Base-by-base conservation (phyloP, 2,888 invertebrate species). In the Tricholauxania praeusta region DNA sequence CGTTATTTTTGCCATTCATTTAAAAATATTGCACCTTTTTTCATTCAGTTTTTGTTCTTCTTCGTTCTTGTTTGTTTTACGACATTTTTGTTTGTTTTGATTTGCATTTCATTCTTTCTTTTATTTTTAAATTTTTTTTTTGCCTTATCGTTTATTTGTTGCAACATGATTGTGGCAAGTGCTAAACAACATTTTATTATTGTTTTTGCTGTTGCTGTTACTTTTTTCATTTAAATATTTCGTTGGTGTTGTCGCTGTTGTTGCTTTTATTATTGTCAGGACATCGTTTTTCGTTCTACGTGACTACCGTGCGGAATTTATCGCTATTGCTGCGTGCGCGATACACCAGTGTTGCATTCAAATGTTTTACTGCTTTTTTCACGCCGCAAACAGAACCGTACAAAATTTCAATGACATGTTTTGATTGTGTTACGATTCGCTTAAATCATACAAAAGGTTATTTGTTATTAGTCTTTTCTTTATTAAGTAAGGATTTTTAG, bases 141-240 rank as follows among this genome's bases (percentile, higher is more conserved):
- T 64, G 7, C 17, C 49, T 28, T 15, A 49, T 51, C 19, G 48
- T n/a, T 67, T 67, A 67, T 67, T 67, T 49, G 57, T 65, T 51
- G 32, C 47, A 67, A 67, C 47, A 67, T 55, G 67, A 66, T 22
- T 57, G 55, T 66, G 57, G 57, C 67, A 17, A 55, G 55, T 67
- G 47, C n/a, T 39, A 19, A 57, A 57, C 17, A 57, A 14, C 51
- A 63, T 63, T 48, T 65, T 65, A 15, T 32, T 49, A 28, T 52
- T 65, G 52, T 52, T 65, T 5, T 48, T 64, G 17, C 12, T 49
- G 48, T 64, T 39, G 28, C 12, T 12, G 15, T 22, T n/a, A 28
- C n/a, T 60, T 60, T 28, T 64, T 19, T 32, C 39, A 66, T 55
- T 57, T 67, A 47, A 47, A 67, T 67, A 57, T 17, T n/a, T 67